These are phyloP conservation scores for Trichonephila inaurata DNA, from an alignment of 1,140 invertebrate genomes.

Conservation along the genomic window DNA sequence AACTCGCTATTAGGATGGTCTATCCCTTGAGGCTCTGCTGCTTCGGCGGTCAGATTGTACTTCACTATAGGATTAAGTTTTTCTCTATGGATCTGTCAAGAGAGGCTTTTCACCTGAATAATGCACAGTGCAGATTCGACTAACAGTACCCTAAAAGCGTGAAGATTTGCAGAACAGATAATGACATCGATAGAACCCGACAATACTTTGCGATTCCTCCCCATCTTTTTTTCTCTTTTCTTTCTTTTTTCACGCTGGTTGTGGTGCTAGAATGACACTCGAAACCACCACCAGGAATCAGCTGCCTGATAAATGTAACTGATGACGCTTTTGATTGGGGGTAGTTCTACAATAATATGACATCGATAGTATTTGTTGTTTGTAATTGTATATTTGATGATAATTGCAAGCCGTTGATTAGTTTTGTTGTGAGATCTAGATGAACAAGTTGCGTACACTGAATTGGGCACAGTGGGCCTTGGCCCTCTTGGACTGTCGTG, in stretches of 20 bases:
- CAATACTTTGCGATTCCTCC: neutral
- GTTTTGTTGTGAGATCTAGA: too few relatives aligned
- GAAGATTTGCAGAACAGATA: constrained; percentile 67
- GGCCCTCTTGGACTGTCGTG: too few relatives aligned
- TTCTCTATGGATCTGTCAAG: constrained; percentile 66
- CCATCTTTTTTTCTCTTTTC: too few relatives aligned
- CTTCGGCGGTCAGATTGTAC: constrained; percentile 72
- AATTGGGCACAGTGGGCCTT: too few relatives aligned
- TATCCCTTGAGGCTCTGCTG: constrained; percentile 37
- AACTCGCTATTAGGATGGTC: constrained; percentile 70
- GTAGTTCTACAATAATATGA: too few relatives aligned
- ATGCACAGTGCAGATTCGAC: constrained; percentile 52
- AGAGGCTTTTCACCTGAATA: constrained; percentile 68
- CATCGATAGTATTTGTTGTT: too few relatives aligned
- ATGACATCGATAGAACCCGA: constrained; percentile 45
- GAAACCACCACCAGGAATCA: constrained; percentile 42
- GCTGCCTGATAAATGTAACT: neutral
- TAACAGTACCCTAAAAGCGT: constrained; percentile 68
- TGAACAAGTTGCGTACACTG: too few relatives aligned
- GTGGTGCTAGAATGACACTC: neutral
- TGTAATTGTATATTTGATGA: too few relatives aligned
- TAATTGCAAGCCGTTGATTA: too few relatives aligned
- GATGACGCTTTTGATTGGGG: neutral
- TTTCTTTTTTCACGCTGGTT: neutral
- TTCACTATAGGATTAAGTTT: constrained; percentile 74